Evolutionary conservation across 2,113 vertebrate genomes (phyloP).

Genomic region (Vidua macroura): DNA sequence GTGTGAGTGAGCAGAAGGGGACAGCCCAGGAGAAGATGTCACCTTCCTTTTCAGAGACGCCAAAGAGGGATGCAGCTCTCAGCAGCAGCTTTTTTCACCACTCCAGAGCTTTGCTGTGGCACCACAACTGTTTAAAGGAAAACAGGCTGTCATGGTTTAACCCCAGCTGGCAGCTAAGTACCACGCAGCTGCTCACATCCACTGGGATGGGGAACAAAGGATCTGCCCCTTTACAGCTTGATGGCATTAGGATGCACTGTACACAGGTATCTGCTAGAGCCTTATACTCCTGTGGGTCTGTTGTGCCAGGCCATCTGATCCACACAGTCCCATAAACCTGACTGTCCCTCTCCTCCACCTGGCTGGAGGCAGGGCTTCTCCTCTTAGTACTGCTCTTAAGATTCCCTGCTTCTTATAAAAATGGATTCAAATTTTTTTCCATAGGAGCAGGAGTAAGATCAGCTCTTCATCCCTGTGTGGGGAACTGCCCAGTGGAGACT

Average conservation of each 20-base stretch:
- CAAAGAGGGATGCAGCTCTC: neutral
- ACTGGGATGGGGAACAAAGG: neutral
- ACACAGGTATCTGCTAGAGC: neutral
- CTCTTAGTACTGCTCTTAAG: neutral
- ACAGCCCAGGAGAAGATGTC: neutral
- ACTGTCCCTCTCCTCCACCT: neutral
- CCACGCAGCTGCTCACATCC: neutral
- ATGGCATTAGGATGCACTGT: neutral
- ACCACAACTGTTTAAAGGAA: neutral
- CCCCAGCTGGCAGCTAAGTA: neutral
- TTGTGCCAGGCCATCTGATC: neutral
- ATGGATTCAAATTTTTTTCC: neutral
- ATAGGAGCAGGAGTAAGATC: neutral
- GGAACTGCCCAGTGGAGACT: neutral
- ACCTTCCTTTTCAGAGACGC: neutral
- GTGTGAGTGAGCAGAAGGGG: neutral
- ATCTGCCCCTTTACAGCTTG: neutral
- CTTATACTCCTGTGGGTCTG: neutral
- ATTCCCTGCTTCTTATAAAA: neutral
- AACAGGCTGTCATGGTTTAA: neutral
- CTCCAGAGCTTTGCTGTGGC: neutral
- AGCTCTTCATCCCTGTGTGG: neutral
- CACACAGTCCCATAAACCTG: neutral
- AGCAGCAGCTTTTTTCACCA: neutral
- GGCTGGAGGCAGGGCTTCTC: neutral